Conservation (phyloP, 2,888 invertebrate species). For the Hofmannophila pseudospretella region DNA sequence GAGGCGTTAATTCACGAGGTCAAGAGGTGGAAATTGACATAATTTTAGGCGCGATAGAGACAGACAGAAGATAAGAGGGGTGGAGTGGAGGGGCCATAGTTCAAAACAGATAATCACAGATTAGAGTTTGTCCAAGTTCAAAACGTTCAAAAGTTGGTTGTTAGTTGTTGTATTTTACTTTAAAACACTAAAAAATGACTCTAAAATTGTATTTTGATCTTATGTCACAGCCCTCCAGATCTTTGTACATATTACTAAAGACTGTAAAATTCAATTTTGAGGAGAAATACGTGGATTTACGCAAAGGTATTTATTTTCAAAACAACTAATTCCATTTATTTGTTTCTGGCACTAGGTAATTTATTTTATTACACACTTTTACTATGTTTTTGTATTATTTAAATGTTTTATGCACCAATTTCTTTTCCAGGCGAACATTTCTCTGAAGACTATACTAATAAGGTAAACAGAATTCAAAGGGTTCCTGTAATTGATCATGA, state of each 20-base stretch:
- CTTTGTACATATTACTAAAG: constrained; percentile 83
- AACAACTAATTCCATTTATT: too few relatives aligned
- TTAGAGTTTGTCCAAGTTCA: too few relatives aligned
- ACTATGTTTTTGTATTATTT: too few relatives aligned
- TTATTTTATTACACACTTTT: too few relatives aligned
- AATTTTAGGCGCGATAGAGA: too few relatives aligned
- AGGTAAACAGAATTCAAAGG: constrained; percentile 79
- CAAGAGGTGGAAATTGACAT: too few relatives aligned
- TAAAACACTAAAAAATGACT: constrained; percentile 39
- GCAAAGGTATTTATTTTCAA: constrained; percentile 72
- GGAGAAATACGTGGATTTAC: constrained; percentile 77
- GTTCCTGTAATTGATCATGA: constrained; percentile 83
- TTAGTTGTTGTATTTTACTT: too few relatives aligned
- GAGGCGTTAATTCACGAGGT: too few relatives aligned
- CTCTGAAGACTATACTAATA: constrained; percentile 72
- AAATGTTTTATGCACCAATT: neutral
- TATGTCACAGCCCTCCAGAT: constrained; percentile 87
- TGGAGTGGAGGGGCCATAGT: too few relatives aligned
- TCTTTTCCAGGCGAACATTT: constrained; percentile 79
- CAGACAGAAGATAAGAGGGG: too few relatives aligned
- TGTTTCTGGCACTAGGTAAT: too few relatives aligned
- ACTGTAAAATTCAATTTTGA: constrained; percentile 80
- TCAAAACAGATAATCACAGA: too few relatives aligned
- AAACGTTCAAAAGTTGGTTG: neutral
- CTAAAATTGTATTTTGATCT: constrained; percentile 83